phyloP scores from a whole-genome alignment of 2,797 vertebrate genomes.

The Pseudochirops corinnae region DNA sequence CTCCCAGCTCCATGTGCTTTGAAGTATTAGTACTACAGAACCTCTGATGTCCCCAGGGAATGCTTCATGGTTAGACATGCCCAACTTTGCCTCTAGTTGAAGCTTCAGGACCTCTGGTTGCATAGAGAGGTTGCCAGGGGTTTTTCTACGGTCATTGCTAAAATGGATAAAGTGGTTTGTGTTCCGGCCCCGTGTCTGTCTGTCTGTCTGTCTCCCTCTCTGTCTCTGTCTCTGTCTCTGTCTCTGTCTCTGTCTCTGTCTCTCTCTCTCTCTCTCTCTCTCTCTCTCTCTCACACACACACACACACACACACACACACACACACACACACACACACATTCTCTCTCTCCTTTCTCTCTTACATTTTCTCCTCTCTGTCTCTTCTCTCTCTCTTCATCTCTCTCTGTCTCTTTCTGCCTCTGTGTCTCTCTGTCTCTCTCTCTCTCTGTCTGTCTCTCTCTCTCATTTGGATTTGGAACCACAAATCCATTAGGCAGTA shows the following conservation, averaged over 20 bases:
- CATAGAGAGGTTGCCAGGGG: background rate
- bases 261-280: too few species aligned
- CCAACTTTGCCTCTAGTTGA: background rate
- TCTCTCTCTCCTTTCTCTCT: too few species aligned
- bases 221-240: too few species aligned
- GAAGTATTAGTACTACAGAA: background rate
- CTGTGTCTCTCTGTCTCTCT: background rate
- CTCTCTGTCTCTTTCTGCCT: too few species aligned
- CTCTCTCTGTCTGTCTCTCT: background rate
- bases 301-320: too few species aligned
- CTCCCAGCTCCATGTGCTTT: background rate
- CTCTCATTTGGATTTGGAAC: background rate
- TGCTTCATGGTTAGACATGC: background rate
- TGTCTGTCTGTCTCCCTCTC: too few species aligned
- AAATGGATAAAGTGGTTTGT: background rate
- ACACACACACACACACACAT: background rate
- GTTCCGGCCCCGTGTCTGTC: background rate
- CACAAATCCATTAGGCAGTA: slow-evolving; percentile 47
- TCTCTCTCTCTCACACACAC: too few species aligned
- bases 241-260: background rate
- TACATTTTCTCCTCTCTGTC: too few species aligned
- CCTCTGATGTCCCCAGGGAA: background rate
- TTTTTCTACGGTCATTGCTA: background rate
- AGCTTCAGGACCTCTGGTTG: background rate
- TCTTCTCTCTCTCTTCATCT: background rate